Percentiles rank a stretch among this genome's conserved stretches.
These are phyloP conservation scores for Caenorhabditis imperialis DNA, from an alignment of 2,888 invertebrate species.

Conservation along the genomic window DNA sequence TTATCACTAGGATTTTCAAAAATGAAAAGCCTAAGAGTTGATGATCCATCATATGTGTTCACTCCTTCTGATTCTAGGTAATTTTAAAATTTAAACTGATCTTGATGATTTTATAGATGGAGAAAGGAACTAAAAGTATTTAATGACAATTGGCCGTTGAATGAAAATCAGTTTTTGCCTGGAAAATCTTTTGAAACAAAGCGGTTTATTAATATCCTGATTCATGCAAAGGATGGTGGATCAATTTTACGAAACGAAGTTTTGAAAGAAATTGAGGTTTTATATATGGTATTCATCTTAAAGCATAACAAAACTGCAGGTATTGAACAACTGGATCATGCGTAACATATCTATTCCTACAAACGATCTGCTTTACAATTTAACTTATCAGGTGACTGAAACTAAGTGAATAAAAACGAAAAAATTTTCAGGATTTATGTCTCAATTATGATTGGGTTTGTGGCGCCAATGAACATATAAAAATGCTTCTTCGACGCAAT, in stretches of 20 bases:
- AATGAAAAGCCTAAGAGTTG: conserved; percentile 71
- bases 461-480: conserved; percentile 76
- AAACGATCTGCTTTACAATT: conserved; percentile 69
- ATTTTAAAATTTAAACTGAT: neutral
- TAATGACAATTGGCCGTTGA: conserved; percentile 74
- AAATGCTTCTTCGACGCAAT: conserved; percentile 71
- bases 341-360: conserved; percentile 73
- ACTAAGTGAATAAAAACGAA: neutral
- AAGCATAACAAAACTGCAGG: conserved; percentile 24
- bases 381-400: conserved; percentile 72
- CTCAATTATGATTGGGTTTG: conserved; percentile 72
- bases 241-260: conserved; percentile 71
- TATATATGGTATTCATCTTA: conserved; percentile 1
- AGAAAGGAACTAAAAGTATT: conserved; percentile 73
- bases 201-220: conserved; percentile 74
- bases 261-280: conserved; percentile 69
- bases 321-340: conserved; percentile 74
- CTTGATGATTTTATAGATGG: conserved; percentile 65
- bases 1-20: conserved; percentile 71
- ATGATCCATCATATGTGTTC: conserved; percentile 77
- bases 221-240: conserved; percentile 73
- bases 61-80: conserved; percentile 76
- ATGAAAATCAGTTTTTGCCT: conserved; percentile 76
- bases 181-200: conserved; percentile 77
- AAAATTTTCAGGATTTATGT: conserved; percentile 62